Evolutionary conservation across 2,113 vertebrate species (phyloP).

Genomic region (Channa maculata): DNA sequence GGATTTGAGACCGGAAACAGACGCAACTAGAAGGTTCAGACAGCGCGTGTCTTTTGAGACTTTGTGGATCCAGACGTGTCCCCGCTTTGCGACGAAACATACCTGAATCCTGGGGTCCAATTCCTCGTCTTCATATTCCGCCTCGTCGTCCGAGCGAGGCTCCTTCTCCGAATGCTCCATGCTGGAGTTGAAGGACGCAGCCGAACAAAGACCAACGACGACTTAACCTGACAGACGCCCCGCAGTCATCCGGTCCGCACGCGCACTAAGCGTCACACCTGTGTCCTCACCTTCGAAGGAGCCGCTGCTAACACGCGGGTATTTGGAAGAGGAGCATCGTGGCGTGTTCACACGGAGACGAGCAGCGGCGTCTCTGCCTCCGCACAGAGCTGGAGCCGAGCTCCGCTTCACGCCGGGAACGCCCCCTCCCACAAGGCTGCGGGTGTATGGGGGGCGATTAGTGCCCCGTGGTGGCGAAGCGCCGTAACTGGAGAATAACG

Average conservation of each 20-base stretch:
- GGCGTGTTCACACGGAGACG: no score
- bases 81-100: neutral
- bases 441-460: conserved; percentile 1
- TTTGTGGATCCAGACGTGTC: no score
- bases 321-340: conserved; percentile 3
- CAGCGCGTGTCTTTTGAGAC: no score
- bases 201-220: conserved; percentile 66
- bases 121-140: conserved; percentile 86
- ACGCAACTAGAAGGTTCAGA: no score
- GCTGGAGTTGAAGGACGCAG: conserved; percentile 11
- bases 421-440: conserved; percentile 30
- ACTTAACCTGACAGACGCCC: neutral
- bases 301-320: no score
- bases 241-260: neutral
- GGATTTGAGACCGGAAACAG: no score
- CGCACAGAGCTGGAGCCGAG: conserved; percentile 17
- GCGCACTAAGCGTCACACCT: neutral
- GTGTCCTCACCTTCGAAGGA: no score
- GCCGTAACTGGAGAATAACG: no score
- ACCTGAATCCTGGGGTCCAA: conserved; percentile 97
- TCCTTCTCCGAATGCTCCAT: conserved; percentile 80
- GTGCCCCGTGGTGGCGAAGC: conserved; percentile 12
- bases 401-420: conserved; percentile 32
- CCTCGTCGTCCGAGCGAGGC: conserved; percentile 78
- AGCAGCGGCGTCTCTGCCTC: no score